These are phyloP conservation scores for Coenonympha glycerion DNA, from an alignment of 2,888 invertebrate species.

Conservation along the genomic window DNA sequence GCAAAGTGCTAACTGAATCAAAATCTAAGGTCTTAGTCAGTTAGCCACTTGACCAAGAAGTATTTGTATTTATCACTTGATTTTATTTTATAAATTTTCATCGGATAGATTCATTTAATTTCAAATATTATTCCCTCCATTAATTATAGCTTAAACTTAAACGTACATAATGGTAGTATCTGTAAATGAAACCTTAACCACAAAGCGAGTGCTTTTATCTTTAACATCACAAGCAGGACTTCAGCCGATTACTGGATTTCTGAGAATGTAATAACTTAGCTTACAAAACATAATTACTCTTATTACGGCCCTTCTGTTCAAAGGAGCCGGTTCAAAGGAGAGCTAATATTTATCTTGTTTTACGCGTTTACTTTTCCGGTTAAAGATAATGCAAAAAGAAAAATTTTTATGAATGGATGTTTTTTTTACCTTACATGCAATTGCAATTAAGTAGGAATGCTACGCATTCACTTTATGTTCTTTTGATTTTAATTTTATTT, in stretches of 20 bases:
- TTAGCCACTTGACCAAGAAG: too few relatives aligned
- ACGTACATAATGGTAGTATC: neutral
- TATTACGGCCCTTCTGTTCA: neutral
- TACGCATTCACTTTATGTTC: too few relatives aligned
- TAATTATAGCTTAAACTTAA: neutral
- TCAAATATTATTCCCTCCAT: too few relatives aligned
- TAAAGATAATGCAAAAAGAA: neutral
- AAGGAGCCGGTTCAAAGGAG: conserved; percentile 7
- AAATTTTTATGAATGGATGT: too few relatives aligned
- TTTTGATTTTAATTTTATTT: too few relatives aligned
- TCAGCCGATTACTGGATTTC: conserved; percentile 1
- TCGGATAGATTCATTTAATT: too few relatives aligned
- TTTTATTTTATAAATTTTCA: too few relatives aligned
- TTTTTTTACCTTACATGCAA: too few relatives aligned
- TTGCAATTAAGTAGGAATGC: too few relatives aligned
- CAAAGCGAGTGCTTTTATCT: neutral
- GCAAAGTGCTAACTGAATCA: too few relatives aligned
- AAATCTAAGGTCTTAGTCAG: too few relatives aligned
- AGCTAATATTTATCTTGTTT: neutral
- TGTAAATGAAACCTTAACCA: neutral
- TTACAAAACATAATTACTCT: conserved; percentile 4
- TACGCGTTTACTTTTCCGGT: neutral
- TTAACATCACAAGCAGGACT: neutral
- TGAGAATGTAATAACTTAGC: neutral
- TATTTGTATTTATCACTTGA: too few relatives aligned